Conservation (phyloP, 2,888 invertebrate species). For the Pecten maximus region DNA sequence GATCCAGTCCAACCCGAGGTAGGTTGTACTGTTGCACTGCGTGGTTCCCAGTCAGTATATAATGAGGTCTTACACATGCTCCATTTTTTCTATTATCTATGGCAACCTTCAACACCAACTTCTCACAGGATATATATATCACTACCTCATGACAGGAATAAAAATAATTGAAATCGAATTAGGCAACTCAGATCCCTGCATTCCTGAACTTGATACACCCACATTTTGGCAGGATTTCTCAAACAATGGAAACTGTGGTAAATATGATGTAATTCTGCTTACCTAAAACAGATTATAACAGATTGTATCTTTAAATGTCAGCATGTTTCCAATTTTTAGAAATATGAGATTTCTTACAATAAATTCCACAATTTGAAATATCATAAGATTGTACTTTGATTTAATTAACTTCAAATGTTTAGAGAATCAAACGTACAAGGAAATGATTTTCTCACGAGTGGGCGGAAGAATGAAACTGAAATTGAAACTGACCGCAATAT, state of each 20-base stretch:
- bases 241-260: background rate
- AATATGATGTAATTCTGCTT: background rate
- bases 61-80: background rate
- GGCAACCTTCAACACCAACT: background rate
- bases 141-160: slow-evolving; percentile 8
- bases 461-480: slow-evolving; percentile 9
- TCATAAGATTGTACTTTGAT: background rate
- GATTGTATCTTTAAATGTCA: background rate
- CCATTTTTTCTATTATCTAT: background rate
- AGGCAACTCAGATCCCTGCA: background rate
- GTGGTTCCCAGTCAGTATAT: background rate
- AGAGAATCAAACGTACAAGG: background rate
- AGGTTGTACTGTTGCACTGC: background rate
- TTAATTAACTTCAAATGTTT: background rate
- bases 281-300: background rate
- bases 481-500: slow-evolving; percentile 33
- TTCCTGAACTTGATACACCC: slow-evolving; percentile 13
- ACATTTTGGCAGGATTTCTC: background rate
- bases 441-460: slow-evolving; percentile 18
- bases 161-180: slow-evolving; percentile 14
- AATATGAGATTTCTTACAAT: background rate
- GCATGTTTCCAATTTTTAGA: background rate
- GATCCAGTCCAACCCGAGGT: background rate
- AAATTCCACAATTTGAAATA: background rate
- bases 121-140: slow-evolving; percentile 1